Conservation (phyloP, 2,113 vertebrate species). For the Chaetodon auriga region DNA sequence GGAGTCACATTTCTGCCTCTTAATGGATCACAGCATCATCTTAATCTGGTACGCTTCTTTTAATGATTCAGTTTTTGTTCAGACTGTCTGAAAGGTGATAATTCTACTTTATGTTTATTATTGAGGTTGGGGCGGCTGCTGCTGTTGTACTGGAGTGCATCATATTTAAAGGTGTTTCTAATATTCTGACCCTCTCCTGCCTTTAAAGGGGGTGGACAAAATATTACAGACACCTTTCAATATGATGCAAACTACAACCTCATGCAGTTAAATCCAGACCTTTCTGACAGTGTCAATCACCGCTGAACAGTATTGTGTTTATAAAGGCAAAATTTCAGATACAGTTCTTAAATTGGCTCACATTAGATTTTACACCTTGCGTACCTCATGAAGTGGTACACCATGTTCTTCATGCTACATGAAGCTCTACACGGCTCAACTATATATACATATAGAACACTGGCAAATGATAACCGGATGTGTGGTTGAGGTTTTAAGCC, state of each 20-base stretch:
- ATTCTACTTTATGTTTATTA: background rate
- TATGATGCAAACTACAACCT: too few relatives aligned
- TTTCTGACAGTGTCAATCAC: too few relatives aligned
- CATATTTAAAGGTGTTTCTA: background rate
- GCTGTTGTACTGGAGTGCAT: background rate
- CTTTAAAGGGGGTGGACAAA: too few relatives aligned
- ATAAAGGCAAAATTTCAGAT: background rate
- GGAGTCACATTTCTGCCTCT: slow-evolving; percentile 12
- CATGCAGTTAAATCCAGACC: too few relatives aligned
- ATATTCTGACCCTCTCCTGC: background rate
- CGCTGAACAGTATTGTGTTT: too few relatives aligned
- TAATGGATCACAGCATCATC: background rate
- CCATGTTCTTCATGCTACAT: slow-evolving; percentile 10
- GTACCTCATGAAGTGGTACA: background rate
- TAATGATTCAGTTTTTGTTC: too few relatives aligned
- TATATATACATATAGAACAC: slow-evolving; percentile 5
- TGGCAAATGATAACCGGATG: background rate
- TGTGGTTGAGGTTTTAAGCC: background rate
- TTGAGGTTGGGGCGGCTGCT: background rate
- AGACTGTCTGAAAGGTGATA: background rate
- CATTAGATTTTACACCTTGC: too few relatives aligned
- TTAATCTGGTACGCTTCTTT: too few relatives aligned
- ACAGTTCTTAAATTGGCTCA: too few relatives aligned
- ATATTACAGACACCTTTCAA: too few relatives aligned
- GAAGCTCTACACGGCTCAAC: background rate